Conservation (phyloP, 2,888 invertebrate genomes). For the Pycnomerus fuliginosus region DNA sequence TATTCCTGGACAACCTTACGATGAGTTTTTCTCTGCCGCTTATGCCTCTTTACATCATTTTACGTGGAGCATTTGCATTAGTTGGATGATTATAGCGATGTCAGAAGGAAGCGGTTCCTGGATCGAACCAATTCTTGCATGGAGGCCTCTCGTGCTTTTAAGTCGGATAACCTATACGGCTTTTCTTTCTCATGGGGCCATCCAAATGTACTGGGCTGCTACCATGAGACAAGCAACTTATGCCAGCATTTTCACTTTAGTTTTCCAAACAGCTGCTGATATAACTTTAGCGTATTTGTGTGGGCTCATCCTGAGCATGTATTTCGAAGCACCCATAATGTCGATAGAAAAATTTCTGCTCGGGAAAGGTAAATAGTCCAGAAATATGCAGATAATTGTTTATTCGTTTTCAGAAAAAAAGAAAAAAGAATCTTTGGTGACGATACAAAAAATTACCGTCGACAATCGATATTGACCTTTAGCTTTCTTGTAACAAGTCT, state of each 20-base stretch:
- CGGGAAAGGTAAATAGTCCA: slow-evolving; percentile 4
- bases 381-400: neutral
- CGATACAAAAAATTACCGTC: slow-evolving; percentile 4
- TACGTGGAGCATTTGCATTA: slow-evolving; percentile 42
- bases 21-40: slow-evolving; percentile 37
- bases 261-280: slow-evolving; percentile 37
- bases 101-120: slow-evolving; percentile 44
- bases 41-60: slow-evolving; percentile 45
- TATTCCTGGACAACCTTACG: slow-evolving; percentile 33
- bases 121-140: slow-evolving; percentile 38
- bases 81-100: slow-evolving; percentile 44
- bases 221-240: slow-evolving; percentile 35
- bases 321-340: slow-evolving; percentile 43
- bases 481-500: neutral
- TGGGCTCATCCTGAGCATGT: slow-evolving; percentile 38
- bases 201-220: slow-evolving; percentile 39
- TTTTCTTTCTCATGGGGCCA: slow-evolving; percentile 40
- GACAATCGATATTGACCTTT: slow-evolving; percentile 3
- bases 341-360: slow-evolving; percentile 37
- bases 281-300: slow-evolving; percentile 37
- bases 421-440: neutral
- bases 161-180: slow-evolving; percentile 42
- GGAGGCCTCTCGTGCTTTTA: slow-evolving; percentile 39
- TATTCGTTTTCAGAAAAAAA: neutral
- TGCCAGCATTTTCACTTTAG: slow-evolving; percentile 37